These are phyloP conservation scores for Villa cingulata DNA, from an alignment of 2,888 invertebrate genomes.

Conservation along the genomic window DNA sequence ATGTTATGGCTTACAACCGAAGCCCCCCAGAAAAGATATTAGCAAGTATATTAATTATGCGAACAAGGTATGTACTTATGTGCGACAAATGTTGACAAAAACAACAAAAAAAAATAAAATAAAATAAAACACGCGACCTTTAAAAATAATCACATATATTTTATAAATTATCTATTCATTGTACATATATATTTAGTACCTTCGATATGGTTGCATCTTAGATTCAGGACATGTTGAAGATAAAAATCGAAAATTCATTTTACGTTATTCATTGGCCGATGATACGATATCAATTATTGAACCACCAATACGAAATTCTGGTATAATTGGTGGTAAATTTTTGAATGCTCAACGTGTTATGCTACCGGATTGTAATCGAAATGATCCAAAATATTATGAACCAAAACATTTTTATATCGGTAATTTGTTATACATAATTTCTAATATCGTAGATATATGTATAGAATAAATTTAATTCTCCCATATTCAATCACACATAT, in stretches of 20 bases:
- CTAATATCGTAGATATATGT: too few relatives aligned
- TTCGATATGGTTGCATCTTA: conserved; percentile 63
- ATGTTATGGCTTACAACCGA: conserved; percentile 54
- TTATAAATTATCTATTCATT: too few relatives aligned
- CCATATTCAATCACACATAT: too few relatives aligned
- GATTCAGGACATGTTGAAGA: conserved; percentile 71
- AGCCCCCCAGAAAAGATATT: conserved; percentile 59
- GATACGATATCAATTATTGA: conserved; percentile 64
- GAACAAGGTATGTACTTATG: conserved; percentile 39
- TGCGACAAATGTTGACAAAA: not conserved
- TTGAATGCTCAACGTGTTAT: conserved; percentile 50
- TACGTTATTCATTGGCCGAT: conserved; percentile 62
- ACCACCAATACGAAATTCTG: conserved; percentile 57
- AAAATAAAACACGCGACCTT: too few relatives aligned
- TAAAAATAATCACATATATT: too few relatives aligned
- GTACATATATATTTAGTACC: too few relatives aligned
- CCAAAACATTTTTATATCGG: conserved; percentile 71
- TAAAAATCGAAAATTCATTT: conserved; percentile 54
- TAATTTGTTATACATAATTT: too few relatives aligned
- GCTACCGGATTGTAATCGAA: conserved; percentile 53
- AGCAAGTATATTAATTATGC: conserved; percentile 62
- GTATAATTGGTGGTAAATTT: conserved; percentile 62
- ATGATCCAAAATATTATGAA: conserved; percentile 61
- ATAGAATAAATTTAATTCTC: too few relatives aligned
- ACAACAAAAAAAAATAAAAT: too few relatives aligned